Base-by-base conservation (phyloP, 2,797 vertebrate species). In the Remorina albescens region DNA sequence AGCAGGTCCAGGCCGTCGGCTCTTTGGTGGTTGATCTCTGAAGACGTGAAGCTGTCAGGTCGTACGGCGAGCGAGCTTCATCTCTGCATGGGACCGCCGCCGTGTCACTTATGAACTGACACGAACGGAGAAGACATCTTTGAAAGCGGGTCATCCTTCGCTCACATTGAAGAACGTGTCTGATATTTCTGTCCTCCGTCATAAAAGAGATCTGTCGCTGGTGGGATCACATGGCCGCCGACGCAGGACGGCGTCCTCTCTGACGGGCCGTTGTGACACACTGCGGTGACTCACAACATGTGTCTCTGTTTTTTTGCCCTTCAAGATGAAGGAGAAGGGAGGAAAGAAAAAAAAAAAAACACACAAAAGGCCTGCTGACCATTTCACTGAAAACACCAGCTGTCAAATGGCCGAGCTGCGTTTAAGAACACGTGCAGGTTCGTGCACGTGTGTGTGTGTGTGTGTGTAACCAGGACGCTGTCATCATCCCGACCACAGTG, bases 261-360 rank as follows among this genome's bases (percentile, higher is more conserved):
- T 74, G 81, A 83, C 25, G 34, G 69, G 78, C 68, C 53, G 61
- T 58, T 34, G 39, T 76, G 80, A 88, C 88, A 88, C 82, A 83
- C 62, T 11, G 65, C 18, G 7, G 58, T 92, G 90, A 93, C 79
- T 93, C 88, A 93, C 81, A 67, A 76, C 87, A 87, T 82, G 88
- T 87, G 91, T 88, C 82, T 78, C 76, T 89, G 89, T 92, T 92
- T 90, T 92, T 90, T 86, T 86, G 74, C 85, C 83, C 71, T 36
- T 82, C n/a, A 71, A 83, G 75, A 82, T 63, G 71, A 76, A 73
- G 54, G 41, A 42, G 41, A 9, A 32, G 32, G 8, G 18, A 41
- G 15, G 16, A 13, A 39, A 39, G n/a, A 11, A 9, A 37, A 11
- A 9, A 47, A 67, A 69, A 59, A 77, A 44, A 46, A 49, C 66